Base-by-base conservation (phyloP, 2,113 vertebrate genomes). In the Elephantulus edwardii region DNA sequence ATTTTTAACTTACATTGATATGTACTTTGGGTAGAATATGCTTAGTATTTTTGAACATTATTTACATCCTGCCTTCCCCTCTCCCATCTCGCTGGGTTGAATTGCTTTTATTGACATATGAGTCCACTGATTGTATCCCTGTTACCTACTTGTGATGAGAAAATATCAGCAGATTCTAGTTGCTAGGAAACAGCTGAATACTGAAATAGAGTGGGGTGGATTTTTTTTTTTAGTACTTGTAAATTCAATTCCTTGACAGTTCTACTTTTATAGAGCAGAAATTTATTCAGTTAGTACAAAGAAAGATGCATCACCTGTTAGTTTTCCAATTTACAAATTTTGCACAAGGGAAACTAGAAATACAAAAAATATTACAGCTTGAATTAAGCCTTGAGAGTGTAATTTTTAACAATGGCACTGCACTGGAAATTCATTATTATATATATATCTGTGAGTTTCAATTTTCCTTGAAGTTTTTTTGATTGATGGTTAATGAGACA, bases 161-260 rank as follows among this genome's bases (percentile, higher is more conserved):
- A 97, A 96, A 92, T 95, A 93, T 92, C 89, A 88, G 93, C 85
- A 95, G 90, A 89, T 95, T 92, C 88, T 86, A 82, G 95, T 98
- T 97, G 97, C 97, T 97, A 97, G 96, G 97, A 95, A 90, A 97
- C 96, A 77, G 64, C 81, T 85, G 91, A 95, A 93, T 93, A 95
- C 88, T 74, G 88, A 97, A 94, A 93, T 95, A 20, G n/a, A n/a
- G n/a, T n/a, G n/a, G n/a, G 66, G 35, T 12, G 8, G 17, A 20
- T 68, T 66, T 35, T 38, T 66, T 89, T 92, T 91, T 89, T 93
- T 94, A 0, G 58, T 95, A 83, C 91, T 96, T 97, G 87, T 96
- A 97, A 96, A 97, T 97, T 96, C 89, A 92, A 8, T 92, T 96
- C 87, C 94, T 94, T 95, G 95, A 94, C 90, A 94, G 60, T 94